Evolutionary conservation across 2,113 vertebrate species (phyloP), one percentile per base, ranked within the genome.

Genomic region (Erythrolamprus reginae): DNA sequence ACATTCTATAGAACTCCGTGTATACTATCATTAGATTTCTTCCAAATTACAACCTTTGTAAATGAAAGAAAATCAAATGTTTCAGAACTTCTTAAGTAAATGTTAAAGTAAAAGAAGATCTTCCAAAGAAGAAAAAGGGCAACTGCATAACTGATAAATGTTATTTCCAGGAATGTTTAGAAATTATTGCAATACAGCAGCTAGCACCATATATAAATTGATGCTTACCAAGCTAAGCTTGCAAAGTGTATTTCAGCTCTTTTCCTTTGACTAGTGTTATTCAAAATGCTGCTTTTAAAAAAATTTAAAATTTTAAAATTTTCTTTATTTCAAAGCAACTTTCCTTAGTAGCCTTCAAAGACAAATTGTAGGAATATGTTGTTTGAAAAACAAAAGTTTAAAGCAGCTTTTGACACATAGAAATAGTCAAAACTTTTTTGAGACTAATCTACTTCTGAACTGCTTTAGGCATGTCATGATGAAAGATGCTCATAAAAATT

Each of bases 51-150:
- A 88, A 28, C 28, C 0, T 87, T 42, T 28, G 0, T 0, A 88
- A 84, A 82, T 55, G 24, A 0, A 42, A n/a, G 7, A 52, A 53
- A 91, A 55, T 5, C 89, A 88, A 28, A 84, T 84, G 2, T 23
- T 21, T 56, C 48, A 0, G 4, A 1, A 82, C 23, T 89, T 83
- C 89, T 55, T n/a, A 77, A 10, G 51, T 28, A 1, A 0, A 45
- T 0, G 1, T 87, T 87, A 84, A 47, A 70, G 33, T 0, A 0
- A 1, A 91, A 53, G 33, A 33, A 2, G 47, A 33, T 24, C 0
- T 50, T 70, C 65, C 91, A 56, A 13, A 15, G 86, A 5, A 45
- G 5, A 47, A 47, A 5, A 7, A 4, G 0, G 47, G 7, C 56
- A 84, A 65, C 33, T 1, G 55, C 83, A 45, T 5, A 86, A 58